Conservation (phyloP, 2,113 vertebrate genomes). For the Gymnorhina tibicen region DNA sequence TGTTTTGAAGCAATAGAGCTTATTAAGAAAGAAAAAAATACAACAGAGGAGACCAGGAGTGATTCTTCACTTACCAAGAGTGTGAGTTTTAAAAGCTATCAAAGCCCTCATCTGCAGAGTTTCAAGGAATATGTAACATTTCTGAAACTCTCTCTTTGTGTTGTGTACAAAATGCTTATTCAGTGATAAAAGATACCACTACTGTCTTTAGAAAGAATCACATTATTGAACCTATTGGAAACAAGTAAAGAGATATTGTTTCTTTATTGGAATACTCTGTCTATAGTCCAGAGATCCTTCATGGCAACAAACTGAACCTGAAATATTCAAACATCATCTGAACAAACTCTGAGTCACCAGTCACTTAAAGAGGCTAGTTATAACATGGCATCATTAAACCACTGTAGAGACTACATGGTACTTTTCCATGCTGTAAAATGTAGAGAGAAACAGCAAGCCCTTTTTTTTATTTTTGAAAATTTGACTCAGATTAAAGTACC, state of each 20-base stretch:
- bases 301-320: not conserved
- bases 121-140: not conserved
- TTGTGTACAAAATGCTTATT: not conserved
- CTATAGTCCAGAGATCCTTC: not conserved
- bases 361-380: not conserved
- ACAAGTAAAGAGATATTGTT: not conserved
- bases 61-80: not conserved
- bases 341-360: not conserved
- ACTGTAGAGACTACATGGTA: not conserved
- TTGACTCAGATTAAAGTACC: not conserved
- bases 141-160: not conserved
- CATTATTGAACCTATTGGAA: not conserved
- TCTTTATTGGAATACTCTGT: not conserved
- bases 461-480: not conserved
- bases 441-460: not conserved
- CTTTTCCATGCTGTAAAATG: not conserved
- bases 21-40: not conserved
- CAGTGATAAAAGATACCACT: not conserved
- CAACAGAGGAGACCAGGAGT: not conserved
- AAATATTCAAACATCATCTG: not conserved
- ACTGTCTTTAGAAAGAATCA: not conserved
- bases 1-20: not conserved
- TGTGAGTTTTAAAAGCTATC: not conserved
- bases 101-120: not conserved
- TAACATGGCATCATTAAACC: not conserved